These are phyloP conservation scores for Ennomos fuscantarius DNA, from an alignment of 2,888 invertebrate genomes.

Conservation along the genomic window DNA sequence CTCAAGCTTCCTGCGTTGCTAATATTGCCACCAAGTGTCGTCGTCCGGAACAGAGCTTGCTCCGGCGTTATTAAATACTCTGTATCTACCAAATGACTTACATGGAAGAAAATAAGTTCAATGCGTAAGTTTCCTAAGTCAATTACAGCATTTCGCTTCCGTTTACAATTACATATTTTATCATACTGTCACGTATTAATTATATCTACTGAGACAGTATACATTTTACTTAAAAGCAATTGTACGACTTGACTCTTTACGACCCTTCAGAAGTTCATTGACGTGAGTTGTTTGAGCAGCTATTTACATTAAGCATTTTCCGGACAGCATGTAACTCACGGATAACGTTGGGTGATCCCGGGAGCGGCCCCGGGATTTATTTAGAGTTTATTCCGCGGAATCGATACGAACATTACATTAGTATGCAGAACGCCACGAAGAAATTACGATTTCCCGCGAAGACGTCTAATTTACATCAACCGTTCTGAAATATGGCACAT, in stretches of 20 bases:
- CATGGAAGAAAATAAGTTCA: too few relatives aligned
- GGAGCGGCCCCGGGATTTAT: constrained; percentile 33
- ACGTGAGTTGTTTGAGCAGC: constrained; percentile 6
- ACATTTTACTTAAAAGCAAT: too few relatives aligned
- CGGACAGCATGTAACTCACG: neutral
- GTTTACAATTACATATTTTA: too few relatives aligned
- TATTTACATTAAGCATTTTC: constrained; percentile 15
- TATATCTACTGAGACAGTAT: too few relatives aligned
- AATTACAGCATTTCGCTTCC: too few relatives aligned
- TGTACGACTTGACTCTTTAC: neutral
- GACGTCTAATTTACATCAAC: constrained; percentile 33
- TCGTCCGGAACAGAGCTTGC: too few relatives aligned
- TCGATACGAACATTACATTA: constrained; percentile 46
- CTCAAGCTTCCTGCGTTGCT: too few relatives aligned
- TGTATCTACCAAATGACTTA: too few relatives aligned
- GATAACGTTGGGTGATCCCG: constrained; percentile 18
- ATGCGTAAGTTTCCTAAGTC: too few relatives aligned
- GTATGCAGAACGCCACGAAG: constrained; percentile 41
- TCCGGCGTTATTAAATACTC: too few relatives aligned
- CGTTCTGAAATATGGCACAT: constrained; percentile 5
- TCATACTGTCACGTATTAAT: too few relatives aligned
- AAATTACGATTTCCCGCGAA: constrained; percentile 46
- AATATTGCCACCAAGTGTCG: too few relatives aligned
- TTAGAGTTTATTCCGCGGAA: constrained; percentile 37
- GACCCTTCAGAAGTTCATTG: neutral